phyloP scores from a whole-genome alignment of 92 coral and sea anemone species.

The Porites rus region DNA sequence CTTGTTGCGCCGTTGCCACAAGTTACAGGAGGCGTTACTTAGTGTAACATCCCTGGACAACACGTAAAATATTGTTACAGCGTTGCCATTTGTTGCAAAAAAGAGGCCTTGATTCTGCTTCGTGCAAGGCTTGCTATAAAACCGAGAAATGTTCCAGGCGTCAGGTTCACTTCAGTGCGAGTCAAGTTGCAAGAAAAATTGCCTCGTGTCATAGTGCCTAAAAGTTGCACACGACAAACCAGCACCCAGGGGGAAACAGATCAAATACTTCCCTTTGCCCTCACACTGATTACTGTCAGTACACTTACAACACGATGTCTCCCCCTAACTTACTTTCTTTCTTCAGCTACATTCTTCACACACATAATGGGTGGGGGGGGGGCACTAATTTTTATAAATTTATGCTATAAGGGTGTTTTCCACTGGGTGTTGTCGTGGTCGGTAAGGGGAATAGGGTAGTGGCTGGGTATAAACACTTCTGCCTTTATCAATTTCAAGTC shows the following conservation, averaged over 20 bases:
- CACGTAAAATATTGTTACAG: conserved; percentile 31
- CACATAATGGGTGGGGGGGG: background rate
- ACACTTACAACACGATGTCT: conserved; percentile 17
- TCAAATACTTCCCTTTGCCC: background rate
- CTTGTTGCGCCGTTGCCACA: conserved; percentile 23
- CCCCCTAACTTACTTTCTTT: conserved; percentile 27
- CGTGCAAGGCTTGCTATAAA: too few relatives aligned
- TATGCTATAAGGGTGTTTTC: conserved; percentile 31
- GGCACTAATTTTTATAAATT: conserved; percentile 25
- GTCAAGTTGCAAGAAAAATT: too few relatives aligned
- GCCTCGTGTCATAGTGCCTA: too few relatives aligned
- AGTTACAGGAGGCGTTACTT: background rate
- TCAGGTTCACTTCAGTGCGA: too few relatives aligned
- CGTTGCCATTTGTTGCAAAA: conserved; percentile 5
- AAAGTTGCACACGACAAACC: too few relatives aligned
- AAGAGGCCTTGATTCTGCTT: too few relatives aligned
- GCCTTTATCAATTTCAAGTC: too few relatives aligned
- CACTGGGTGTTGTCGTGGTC: conserved; percentile 35
- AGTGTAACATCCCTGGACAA: conserved; percentile 18
- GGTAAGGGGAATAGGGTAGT: conserved; percentile 28
- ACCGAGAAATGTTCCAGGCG: too few relatives aligned
- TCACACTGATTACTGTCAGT: conserved; percentile 25
- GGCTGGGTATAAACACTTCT: conserved; percentile 32
- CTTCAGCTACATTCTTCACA: conserved; percentile 32
- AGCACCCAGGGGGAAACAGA: too few relatives aligned